Base-by-base conservation (phyloP, 2,888 invertebrate genomes). In the Yponomeuta evonymella region DNA sequence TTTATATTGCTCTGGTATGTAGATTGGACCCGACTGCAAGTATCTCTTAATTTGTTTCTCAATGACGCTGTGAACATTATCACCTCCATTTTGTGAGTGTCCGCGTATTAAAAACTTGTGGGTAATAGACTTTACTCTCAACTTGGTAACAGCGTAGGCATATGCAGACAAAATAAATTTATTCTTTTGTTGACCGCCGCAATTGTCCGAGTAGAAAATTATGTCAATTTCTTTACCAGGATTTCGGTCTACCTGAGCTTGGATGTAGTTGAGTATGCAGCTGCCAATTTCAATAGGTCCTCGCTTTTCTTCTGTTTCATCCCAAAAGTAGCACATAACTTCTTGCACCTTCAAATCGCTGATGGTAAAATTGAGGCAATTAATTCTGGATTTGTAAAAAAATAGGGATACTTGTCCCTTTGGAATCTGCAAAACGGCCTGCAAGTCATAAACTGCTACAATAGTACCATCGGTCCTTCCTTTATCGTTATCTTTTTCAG, bases 381-480 rank as follows among this genome's bases (percentile, higher is more conserved):
- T 23, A 23, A 23, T 23, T 23, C 23, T 23, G 23, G 23, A 23
- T 23, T 23, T 23, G 23, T 23, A 23, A 23, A 23, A 23, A 23
- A 23, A 23, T 23, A 23, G 1, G 23, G 23, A 23, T 23, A 23
- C 23, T 23, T 23, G 23, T 1, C 76, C 76, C 64, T 74, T 74
- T 4, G 74, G 76, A 62, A 74, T 58, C 68, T 72, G 73, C 72
- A 75, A 71, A 3, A 76, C 74, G 6, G 76, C 73, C 65, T 78
- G 75, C 12, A 78, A 67, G 58, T 78, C 78, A 65, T 77, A 78
- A 8, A 76, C 73, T 30, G 73, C 76, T 36, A 75, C 74, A 30
- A 71, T 69, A 23, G 58, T 67, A 30, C 68, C 71, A 58, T 71
- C 68, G 29, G 29, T 67, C 67, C 36, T 71, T n/a, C 48, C 64